Base-by-base conservation (phyloP, 2,888 invertebrate species). In the Polymixis lichenea region DNA sequence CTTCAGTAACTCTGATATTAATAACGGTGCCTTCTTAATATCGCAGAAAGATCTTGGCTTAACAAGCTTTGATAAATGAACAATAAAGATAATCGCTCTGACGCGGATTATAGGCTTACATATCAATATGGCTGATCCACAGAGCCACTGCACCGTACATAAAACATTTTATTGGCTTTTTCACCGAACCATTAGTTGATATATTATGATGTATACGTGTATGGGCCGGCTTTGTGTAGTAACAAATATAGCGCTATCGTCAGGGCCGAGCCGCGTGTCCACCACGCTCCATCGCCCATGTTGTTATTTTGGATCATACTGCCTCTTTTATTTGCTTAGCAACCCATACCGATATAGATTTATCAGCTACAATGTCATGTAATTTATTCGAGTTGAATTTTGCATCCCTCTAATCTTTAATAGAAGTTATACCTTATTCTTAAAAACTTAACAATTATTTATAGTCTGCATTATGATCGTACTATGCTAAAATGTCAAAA, bases 161-260 rank as follows among this genome's bases (percentile, higher is more conserved):
- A 91, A 93, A 93, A 89, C 82, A 87, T 92, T 94, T 94, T 93
- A 95, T 93, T 91, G 90, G 88, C 87, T 91, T 93, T 90, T 90
- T 89, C 89, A 88, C 82, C 84, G 85, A 88, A 82, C 90, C 87
- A 90, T 92, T 91, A 89, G 89, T 87, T 73, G 82, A 80, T 88
- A 87, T 88, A 84, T 69, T 78, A 74, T 78, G 80, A n/a, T 87
- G 79, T 87, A 71, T 83, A 81, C 43, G 76, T 64, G 65, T 84
- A 72, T 75, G 65, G 72, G 65, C 22, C 32, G 64, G 78, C 79
- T 84, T 89, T 90, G 89, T 89, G 80, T 85, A 80, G 83, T 77
- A 69, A 64, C 77, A 81, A 83, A 84, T 88, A 84, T 78, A 88
- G 80, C 86, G 89, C 87, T 90, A 88, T 89, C 87, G 82, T 83